Percentiles rank a stretch among this genome's conserved stretches.
phyloP scores from a whole-genome alignment of 1,140 invertebrate genomes.

The Periplaneta americana region DNA sequence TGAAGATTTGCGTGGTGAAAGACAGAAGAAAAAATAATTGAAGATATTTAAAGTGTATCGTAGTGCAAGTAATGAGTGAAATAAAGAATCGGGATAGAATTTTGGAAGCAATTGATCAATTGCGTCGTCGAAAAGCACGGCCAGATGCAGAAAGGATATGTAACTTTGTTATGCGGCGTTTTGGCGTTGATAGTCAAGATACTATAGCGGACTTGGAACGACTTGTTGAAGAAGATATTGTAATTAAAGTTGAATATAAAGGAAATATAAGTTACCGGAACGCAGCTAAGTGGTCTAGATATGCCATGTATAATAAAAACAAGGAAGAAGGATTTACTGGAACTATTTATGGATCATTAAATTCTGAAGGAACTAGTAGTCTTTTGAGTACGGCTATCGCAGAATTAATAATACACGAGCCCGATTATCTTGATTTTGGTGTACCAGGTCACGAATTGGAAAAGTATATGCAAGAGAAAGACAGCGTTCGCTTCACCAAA shows the following conservation, averaged over 20 bases:
- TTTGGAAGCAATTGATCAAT: conserved; percentile 77
- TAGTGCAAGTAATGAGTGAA: conserved; percentile 28
- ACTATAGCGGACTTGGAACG: conserved; percentile 67
- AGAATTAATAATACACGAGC: conserved; percentile 60
- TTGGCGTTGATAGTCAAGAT: conserved; percentile 61
- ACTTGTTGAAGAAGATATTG: conserved; percentile 67
- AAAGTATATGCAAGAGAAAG: conserved; percentile 53
- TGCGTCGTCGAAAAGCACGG: conserved; percentile 72
- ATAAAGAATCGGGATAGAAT: conserved; percentile 66
- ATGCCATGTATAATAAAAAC: conserved; percentile 41
- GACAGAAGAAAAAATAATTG: not conserved
- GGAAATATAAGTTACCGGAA: conserved; percentile 78
- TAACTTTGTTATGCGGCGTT: conserved; percentile 68
- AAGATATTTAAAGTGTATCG: not conserved
- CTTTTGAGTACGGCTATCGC: conserved; percentile 59
- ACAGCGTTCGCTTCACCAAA: conserved; percentile 54
- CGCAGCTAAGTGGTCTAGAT: conserved; percentile 60
- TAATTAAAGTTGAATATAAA: conserved; percentile 83
- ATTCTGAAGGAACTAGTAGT: conserved; percentile 34
- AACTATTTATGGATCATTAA: conserved; percentile 38
- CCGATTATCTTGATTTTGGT: conserved; percentile 62
- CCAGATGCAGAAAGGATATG: conserved; percentile 78
- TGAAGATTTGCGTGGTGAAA: not conserved
- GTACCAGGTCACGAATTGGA: conserved; percentile 58
- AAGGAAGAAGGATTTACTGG: conserved; percentile 28